phyloP scores from a whole-genome alignment of 1,140 invertebrate genomes.

The Dreissena rostriformis region DNA sequence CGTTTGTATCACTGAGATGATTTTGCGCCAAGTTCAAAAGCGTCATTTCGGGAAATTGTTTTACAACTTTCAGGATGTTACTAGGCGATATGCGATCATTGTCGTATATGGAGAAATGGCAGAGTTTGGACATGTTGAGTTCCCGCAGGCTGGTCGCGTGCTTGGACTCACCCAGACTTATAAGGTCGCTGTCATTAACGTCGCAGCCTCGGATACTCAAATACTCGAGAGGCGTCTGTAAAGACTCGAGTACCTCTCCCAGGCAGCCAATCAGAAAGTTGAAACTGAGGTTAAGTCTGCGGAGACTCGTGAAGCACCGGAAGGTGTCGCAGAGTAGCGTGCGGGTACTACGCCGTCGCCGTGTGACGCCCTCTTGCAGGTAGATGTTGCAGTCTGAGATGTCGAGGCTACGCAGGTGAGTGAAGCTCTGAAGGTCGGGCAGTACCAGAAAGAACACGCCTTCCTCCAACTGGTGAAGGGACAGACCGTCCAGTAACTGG shows the following conservation, averaged over 20 bases:
- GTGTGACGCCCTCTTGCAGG: constrained; percentile 67
- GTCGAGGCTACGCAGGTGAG: constrained; percentile 63
- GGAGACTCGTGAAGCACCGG: constrained; percentile 57
- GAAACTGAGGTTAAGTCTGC: constrained; percentile 67
- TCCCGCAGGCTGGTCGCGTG: constrained; percentile 66
- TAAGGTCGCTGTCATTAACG: constrained; percentile 66
- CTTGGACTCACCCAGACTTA: constrained; percentile 60
- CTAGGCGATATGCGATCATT: constrained; percentile 64
- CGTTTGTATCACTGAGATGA: constrained; percentile 62
- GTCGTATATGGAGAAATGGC: constrained; percentile 66
- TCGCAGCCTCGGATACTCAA: constrained; percentile 71
- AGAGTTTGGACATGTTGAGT: constrained; percentile 71
- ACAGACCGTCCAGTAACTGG: constrained; percentile 69
- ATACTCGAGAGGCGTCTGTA: constrained; percentile 64
- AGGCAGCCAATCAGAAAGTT: constrained; percentile 71
- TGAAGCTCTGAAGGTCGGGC: constrained; percentile 64
- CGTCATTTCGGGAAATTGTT: constrained; percentile 64
- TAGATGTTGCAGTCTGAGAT: constrained; percentile 73
- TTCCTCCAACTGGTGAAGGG: constrained; percentile 69
- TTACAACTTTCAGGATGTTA: constrained; percentile 61
- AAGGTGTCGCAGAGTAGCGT: constrained; percentile 54
- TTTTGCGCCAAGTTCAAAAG: constrained; percentile 68
- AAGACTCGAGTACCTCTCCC: constrained; percentile 66
- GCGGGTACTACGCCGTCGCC: constrained; percentile 61
- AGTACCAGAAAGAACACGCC: constrained; percentile 65